phyloP scores from a whole-genome alignment of 2,797 vertebrate species.

The Paramormyrops hopkinsi region DNA sequence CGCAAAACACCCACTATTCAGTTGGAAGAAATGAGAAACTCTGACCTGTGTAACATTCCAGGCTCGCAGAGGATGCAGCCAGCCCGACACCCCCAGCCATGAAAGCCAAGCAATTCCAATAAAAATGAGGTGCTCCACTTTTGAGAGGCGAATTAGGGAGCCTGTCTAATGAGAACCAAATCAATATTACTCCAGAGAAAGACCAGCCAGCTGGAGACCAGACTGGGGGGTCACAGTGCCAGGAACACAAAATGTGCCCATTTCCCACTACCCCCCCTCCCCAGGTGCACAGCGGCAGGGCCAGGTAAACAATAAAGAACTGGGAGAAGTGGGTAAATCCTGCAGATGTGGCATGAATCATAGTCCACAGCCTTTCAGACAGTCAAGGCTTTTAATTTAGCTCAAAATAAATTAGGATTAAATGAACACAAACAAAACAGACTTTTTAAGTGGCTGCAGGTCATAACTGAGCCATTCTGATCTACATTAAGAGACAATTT shows the following conservation, averaged over 20 bases:
- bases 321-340: background rate
- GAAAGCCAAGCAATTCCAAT: background rate
- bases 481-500: background rate
- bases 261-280: background rate
- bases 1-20: background rate
- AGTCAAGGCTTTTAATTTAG: background rate
- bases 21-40: background rate
- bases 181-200: constrained; percentile 13
- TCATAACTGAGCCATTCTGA: background rate
- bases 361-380: background rate
- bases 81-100: background rate
- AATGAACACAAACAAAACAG: constrained; percentile 11
- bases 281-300: background rate
- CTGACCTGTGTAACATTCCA: background rate
- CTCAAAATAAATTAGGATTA: background rate
- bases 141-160: constrained; percentile 1
- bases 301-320: background rate
- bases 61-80: background rate
- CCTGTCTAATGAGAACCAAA: constrained; percentile 9
- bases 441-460: background rate
- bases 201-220: background rate
- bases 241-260: background rate
- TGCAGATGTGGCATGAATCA: background rate
- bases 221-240: background rate
- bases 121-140: background rate